Base-by-base conservation (phyloP, 2,113 vertebrate genomes). In the Ursus arctos region DNA sequence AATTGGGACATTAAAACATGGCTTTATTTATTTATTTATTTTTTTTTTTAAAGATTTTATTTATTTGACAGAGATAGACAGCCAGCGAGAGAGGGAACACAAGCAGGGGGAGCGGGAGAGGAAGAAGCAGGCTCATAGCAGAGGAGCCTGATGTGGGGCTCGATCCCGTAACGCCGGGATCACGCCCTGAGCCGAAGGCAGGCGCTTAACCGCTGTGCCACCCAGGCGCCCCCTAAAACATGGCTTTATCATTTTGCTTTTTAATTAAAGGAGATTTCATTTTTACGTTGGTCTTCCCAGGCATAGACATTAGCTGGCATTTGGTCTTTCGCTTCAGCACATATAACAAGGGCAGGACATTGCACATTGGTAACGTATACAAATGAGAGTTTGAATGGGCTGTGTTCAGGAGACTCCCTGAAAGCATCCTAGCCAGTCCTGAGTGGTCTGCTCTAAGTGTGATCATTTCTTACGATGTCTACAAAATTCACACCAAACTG, bases 261-360 rank as follows among this genome's bases (percentile, higher is more conserved):
- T 91, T 59, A 88, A 88, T 86, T 61, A 67, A 84, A 97, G 24
- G 33, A 93, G 76, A 74, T 84, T 85, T 88, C 16, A 21, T 91
- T 91, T 91, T 87, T 55, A 81, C 79, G 33, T 91, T 72, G n/a
- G 12, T 83, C 88, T 82, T 92, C 49, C 9, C 57, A 89, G 33
- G 31, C 71, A 2, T 74, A 74, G 21, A n/a, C 55, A 33, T 80
- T 63, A 87, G 28, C 49, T 51, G n/a, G 31, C 55, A 67, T 91
- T 84, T 92, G 57, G 9, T 93, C 80, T 87, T 92, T 74, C 36
- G 85, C 40, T 85, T 81, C n/a, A 59, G 47, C 10, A 16, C 18
- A 15, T 67, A 21, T 67, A 95, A 65, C 51, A 92, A 71, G 74
- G 84, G 24, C 2, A 77, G 81, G 59, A 92, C 0, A 12, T 82